Percentiles rank a stretch among this genome's conserved stretches.
Conservation (phyloP, 2,888 invertebrate genomes). For the Leucophenga montana region DNA sequence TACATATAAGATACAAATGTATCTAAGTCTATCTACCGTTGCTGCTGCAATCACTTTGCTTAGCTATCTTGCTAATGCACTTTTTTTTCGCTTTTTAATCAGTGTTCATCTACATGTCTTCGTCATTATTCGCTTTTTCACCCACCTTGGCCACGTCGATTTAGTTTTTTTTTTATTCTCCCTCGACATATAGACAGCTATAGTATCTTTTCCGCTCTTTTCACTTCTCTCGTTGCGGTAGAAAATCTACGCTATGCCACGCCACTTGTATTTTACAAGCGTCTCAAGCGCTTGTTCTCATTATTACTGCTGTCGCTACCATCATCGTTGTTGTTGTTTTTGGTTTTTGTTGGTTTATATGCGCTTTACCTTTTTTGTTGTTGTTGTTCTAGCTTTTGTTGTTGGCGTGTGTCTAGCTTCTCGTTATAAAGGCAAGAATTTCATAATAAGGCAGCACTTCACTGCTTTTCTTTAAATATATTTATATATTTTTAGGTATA, state of each 20-base stretch:
- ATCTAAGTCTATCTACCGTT: too few relatives aligned
- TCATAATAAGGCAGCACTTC: constrained; percentile 24
- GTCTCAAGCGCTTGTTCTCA: constrained; percentile 14
- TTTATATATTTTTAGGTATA: constrained; percentile 10
- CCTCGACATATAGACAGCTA: not conserved
- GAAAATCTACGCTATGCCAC: not conserved
- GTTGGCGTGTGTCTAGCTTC: not conserved
- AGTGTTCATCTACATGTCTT: too few relatives aligned
- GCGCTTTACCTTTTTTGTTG: constrained; percentile 20
- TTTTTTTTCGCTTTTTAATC: too few relatives aligned
- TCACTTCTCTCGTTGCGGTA: not conserved
- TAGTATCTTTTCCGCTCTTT: too few relatives aligned
- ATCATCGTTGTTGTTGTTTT: constrained; percentile 13
- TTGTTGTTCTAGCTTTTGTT: not conserved
- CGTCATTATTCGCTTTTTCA: constrained; percentile 11
- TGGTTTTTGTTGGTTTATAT: constrained; percentile 14
- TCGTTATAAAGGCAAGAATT: constrained; percentile 18
- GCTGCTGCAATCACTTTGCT: not conserved
- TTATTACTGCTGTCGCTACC: not conserved
- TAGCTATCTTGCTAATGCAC: too few relatives aligned
- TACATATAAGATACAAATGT: too few relatives aligned
- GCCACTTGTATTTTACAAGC: too few relatives aligned
- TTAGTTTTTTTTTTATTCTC: not conserved
- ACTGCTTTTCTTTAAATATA: constrained; percentile 19
- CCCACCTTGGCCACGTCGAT: constrained; percentile 4